Conservation (phyloP, 2,888 invertebrate genomes). For the Tanypteryx hageni region DNA sequence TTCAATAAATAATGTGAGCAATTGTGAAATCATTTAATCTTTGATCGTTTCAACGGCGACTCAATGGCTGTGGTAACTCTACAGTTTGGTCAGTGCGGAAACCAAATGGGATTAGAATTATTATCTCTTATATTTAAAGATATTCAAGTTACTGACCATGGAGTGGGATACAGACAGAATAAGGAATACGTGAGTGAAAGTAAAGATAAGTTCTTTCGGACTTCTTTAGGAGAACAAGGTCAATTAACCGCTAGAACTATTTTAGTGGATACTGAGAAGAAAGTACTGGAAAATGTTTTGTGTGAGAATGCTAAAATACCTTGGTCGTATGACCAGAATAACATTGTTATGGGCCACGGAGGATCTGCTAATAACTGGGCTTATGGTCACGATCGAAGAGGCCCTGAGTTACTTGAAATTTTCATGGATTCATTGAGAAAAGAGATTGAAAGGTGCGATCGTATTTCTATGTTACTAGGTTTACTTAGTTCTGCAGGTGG, state of each 20-base stretch:
- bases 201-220: constrained; percentile 32
- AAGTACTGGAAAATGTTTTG: constrained; percentile 74
- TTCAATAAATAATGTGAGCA: too few species aligned
- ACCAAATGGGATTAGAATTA: constrained; percentile 40
- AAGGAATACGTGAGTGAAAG: constrained; percentile 8
- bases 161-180: constrained; percentile 1
- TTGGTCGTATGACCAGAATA: constrained; percentile 74
- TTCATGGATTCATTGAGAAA: constrained; percentile 74
- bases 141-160: constrained; percentile 13
- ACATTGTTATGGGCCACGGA: constrained; percentile 74
- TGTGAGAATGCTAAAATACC: constrained; percentile 54
- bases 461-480: constrained; percentile 74
- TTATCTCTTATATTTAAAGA: constrained; percentile 40
- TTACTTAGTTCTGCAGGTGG: constrained; percentile 77
- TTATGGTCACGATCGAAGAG: constrained; percentile 75
- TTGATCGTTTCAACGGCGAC: background rate
- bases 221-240: constrained; percentile 70
- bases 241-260: constrained; percentile 75
- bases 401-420: constrained; percentile 73
- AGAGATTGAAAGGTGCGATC: constrained; percentile 75
- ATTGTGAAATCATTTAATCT: too few species aligned
- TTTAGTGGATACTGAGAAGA: constrained; percentile 77
- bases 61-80: constrained; percentile 30
- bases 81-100: constrained; percentile 58
- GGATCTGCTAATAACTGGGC: constrained; percentile 79